These are phyloP conservation scores for Watersipora subatra DNA, from an alignment of 1,140 invertebrate species.

Conservation along the genomic window DNA sequence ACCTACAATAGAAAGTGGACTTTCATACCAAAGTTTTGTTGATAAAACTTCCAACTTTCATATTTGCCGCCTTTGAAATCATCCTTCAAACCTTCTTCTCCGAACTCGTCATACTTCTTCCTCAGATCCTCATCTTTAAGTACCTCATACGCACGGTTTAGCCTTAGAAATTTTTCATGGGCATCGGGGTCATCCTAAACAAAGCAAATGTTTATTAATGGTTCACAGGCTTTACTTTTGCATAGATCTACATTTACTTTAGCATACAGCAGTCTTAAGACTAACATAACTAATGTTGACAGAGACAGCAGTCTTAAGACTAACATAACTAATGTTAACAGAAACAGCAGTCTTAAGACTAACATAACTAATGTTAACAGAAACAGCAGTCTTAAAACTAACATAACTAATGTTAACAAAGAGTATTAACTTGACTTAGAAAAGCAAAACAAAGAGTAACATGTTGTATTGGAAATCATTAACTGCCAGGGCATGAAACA, in stretches of 20 bases:
- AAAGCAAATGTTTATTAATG: constrained; percentile 1
- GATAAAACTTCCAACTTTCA: constrained; percentile 67
- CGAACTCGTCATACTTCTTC: constrained; percentile 64
- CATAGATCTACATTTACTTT: constrained; percentile 8
- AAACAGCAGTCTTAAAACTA: no score
- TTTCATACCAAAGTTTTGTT: constrained; percentile 60
- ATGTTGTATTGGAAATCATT: no score
- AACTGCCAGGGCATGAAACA: no score
- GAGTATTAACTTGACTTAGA: no score
- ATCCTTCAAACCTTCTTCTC: constrained; percentile 54
- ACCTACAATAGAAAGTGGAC: not conserved
- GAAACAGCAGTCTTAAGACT: no score
- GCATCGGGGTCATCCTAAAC: constrained; percentile 54
- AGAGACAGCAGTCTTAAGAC: no score
- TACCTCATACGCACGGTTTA: constrained; percentile 69
- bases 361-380: no score
- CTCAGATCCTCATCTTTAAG: constrained; percentile 64
- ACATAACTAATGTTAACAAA: no score
- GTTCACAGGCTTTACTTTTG: constrained; percentile 4
- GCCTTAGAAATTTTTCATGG: constrained; percentile 60
- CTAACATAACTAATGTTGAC: no score
- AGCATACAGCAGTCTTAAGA: not conserved
- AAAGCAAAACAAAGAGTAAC: no score
- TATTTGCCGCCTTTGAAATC: constrained; percentile 48
- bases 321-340: no score